phyloP scores from a whole-genome alignment of 2,888 invertebrate genomes.

The Apantesis nais region DNA sequence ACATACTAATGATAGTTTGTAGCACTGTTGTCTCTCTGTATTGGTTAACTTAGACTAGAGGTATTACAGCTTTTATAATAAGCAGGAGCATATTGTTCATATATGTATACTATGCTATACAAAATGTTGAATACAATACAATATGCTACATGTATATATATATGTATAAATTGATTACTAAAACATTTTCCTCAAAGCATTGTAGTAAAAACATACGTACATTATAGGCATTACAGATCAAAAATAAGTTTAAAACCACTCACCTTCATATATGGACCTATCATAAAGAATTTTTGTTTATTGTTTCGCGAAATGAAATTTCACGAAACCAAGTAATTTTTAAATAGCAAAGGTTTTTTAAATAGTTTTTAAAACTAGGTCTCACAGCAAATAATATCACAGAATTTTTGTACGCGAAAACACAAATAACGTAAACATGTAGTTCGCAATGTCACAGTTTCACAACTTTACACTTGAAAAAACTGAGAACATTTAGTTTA shows the following conservation, averaged over 20 bases:
- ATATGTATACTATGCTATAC: too few species aligned
- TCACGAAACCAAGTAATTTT: conserved; percentile 73
- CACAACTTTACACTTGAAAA: conserved; percentile 68
- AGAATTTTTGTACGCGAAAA: conserved; percentile 67
- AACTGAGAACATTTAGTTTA: conserved; percentile 44
- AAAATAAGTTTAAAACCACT: conserved; percentile 57
- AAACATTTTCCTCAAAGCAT: conserved; percentile 1
- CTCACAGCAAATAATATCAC: conserved; percentile 80
- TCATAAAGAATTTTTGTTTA: conserved; percentile 80
- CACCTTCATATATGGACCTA: conserved; percentile 85
- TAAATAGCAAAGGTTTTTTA: conserved; percentile 46
- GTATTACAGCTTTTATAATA: not conserved
- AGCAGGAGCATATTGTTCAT: not conserved
- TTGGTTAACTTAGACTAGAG: not conserved
- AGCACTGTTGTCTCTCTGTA: not conserved
- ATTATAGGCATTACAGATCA: conserved; percentile 19
- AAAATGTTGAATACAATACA: too few species aligned
- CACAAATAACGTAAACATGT: conserved; percentile 60
- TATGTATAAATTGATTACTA: not conserved
- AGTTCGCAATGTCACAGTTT: conserved; percentile 67
- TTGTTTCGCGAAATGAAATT: conserved; percentile 80
- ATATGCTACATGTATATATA: too few species aligned
- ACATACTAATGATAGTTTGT: not conserved
- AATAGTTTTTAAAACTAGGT: conserved; percentile 53
- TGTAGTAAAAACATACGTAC: not conserved